These are phyloP conservation scores for Polia nebulosa DNA, from an alignment of 2,888 invertebrate genomes.

Conservation along the genomic window DNA sequence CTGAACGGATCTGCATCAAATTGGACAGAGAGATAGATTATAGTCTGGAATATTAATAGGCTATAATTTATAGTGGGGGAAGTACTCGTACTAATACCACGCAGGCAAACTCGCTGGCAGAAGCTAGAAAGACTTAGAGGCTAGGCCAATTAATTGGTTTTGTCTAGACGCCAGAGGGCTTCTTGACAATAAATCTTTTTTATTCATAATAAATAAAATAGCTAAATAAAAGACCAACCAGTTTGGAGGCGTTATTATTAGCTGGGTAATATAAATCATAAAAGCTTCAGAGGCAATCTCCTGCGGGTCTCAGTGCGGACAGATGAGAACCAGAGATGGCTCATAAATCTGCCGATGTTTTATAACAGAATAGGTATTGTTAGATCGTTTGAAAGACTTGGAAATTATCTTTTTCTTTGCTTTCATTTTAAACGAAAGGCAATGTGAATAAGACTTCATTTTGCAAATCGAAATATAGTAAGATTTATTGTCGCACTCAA, in stretches of 20 bases:
- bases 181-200: neutral
- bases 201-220: neutral
- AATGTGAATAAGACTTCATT: neutral
- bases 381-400: neutral
- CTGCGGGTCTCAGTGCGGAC: conserved; percentile 2
- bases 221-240: neutral
- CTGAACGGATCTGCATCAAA: no score
- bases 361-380: neutral
- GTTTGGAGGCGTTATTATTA: conserved; percentile 2
- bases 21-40: no score
- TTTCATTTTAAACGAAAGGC: neutral
- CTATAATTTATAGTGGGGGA: no score
- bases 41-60: no score
- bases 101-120: no score
- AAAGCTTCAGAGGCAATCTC: conserved; percentile 35
- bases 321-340: conserved; percentile 31
- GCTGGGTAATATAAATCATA: conserved; percentile 34
- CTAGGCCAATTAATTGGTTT: neutral
- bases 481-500: no score
- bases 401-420: neutral
- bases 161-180: neutral
- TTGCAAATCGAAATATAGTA: neutral
- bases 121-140: no score
- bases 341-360: conserved; percentile 28
- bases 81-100: no score